phyloP scores from a whole-genome alignment of 2,113 vertebrate genomes.

The Australoheros scitulus region DNA sequence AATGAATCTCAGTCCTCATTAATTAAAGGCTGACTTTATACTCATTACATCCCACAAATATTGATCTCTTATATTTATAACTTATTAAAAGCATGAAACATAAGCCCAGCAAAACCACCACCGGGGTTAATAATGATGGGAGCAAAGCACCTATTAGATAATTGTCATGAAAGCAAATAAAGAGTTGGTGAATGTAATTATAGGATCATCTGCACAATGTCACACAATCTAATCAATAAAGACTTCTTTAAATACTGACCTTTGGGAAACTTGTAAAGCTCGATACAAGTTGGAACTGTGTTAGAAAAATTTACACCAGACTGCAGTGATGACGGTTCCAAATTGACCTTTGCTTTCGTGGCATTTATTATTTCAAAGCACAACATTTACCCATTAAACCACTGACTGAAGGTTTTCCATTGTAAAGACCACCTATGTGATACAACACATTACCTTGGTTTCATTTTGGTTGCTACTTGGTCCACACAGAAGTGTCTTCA shows the following conservation, averaged over 20 bases:
- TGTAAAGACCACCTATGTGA: background rate
- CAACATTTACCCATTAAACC: background rate
- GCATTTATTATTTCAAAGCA: background rate
- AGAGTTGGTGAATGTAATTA: background rate
- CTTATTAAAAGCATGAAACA: conserved; percentile 5
- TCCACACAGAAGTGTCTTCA: background rate
- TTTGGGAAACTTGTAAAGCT: background rate
- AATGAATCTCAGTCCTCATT: background rate
- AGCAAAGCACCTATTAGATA: background rate
- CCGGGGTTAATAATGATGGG: background rate
- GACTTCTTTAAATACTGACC: background rate
- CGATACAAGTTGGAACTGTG: background rate
- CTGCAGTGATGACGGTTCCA: background rate
- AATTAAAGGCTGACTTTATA: background rate
- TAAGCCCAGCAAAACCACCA: background rate
- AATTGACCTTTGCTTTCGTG: background rate
- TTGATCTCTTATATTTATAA: background rate
- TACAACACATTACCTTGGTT: background rate
- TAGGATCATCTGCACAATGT: background rate
- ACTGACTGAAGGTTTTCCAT: background rate
- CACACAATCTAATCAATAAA: background rate
- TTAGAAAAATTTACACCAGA: background rate
- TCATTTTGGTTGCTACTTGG: background rate
- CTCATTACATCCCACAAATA: conserved; percentile 1
- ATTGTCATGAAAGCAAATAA: background rate